These are phyloP conservation scores for Oriolus oriolus DNA, from an alignment of 2,113 vertebrate genomes.

Conservation along the genomic window DNA sequence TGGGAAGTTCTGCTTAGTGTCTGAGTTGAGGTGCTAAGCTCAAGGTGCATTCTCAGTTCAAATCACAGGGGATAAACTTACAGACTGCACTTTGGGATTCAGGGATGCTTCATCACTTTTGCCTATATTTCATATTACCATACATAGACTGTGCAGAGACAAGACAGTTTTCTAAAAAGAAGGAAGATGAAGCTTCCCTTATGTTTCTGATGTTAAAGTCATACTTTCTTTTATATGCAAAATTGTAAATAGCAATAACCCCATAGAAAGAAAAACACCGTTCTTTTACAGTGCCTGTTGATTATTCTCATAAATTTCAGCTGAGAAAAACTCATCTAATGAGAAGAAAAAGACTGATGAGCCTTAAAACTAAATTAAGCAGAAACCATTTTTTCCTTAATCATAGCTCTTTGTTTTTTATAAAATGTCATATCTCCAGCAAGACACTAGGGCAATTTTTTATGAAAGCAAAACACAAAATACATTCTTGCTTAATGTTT, in stretches of 20 bases:
- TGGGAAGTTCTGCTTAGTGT: background rate
- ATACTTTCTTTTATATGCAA: background rate
- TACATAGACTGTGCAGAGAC: background rate
- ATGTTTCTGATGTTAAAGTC: background rate
- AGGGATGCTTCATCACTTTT: background rate
- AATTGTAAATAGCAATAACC: background rate
- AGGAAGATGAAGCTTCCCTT: background rate
- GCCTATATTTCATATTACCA: background rate
- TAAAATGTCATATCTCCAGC: background rate
- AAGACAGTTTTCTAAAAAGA: background rate
- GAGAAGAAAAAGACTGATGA: background rate
- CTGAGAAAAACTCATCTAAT: background rate
- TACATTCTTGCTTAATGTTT: background rate
- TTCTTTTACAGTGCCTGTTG: background rate
- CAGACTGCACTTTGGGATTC: background rate
- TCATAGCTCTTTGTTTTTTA: background rate
- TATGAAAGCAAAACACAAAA: background rate
- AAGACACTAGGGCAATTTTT: background rate
- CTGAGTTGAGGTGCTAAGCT: background rate
- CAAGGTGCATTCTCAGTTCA: background rate
- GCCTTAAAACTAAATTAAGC: slow-evolving; percentile 14
- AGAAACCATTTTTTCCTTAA: slow-evolving; percentile 14
- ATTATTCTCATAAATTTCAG: background rate
- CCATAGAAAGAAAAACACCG: background rate
- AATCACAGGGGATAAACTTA: background rate